Conservation (phyloP, 1,140 invertebrate genomes). For the Lerema accius region DNA sequence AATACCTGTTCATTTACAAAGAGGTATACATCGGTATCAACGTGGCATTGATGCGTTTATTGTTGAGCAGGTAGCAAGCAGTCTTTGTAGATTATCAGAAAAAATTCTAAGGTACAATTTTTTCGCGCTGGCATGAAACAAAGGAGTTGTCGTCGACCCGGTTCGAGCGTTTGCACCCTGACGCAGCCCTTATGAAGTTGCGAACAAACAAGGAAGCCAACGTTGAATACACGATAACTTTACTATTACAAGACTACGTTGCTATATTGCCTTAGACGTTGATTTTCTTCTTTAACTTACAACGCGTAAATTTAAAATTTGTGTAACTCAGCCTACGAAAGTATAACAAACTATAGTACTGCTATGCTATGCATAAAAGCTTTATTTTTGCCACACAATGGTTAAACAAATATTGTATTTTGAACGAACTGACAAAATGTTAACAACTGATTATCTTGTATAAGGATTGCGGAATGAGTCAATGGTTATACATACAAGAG, state of each 20-base stretch:
- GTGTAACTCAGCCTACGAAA: no score
- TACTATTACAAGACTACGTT: no score
- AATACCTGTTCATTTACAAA: constrained; percentile 28
- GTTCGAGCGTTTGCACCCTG: constrained; percentile 13
- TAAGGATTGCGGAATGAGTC: background rate
- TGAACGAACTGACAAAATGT: no score
- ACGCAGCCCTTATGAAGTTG: constrained; percentile 3
- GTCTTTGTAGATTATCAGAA: constrained; percentile 26
- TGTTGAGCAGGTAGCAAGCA: constrained; percentile 34
- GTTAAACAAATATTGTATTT: no score
- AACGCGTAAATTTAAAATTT: no score
- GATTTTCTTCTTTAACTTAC: no score
- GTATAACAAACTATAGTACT: no score
- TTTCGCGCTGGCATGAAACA: constrained; percentile 15
- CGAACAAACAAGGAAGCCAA: constrained; percentile 1
- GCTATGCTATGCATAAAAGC: no score
- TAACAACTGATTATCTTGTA: background rate
- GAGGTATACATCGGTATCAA: background rate
- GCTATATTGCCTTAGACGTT: no score
- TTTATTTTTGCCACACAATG: no score
- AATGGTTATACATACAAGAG: background rate
- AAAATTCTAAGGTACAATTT: constrained; percentile 17
- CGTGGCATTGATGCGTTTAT: constrained; percentile 16
- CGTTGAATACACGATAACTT: background rate
- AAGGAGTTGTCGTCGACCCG: constrained; percentile 12